Conservation (phyloP, 1,140 invertebrate genomes). For the Lamellibrachia luymesi region DNA sequence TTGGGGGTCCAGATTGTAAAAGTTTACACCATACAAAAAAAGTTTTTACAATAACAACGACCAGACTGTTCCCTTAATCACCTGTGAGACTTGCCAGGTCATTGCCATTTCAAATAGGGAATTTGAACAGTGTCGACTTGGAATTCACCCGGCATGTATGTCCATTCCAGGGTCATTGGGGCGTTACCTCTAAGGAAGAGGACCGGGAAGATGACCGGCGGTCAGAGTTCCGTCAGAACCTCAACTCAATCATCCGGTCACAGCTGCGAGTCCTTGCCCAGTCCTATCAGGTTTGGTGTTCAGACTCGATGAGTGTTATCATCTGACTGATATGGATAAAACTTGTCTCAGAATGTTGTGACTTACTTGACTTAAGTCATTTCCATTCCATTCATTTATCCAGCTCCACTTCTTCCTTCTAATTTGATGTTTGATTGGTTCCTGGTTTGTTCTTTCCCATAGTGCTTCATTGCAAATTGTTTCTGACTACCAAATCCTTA, state of each 20-base stretch:
- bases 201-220: constrained; percentile 63
- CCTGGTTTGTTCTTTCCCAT: too few species aligned
- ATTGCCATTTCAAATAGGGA: background rate
- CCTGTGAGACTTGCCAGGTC: background rate
- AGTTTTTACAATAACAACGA: too few species aligned
- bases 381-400: too few species aligned
- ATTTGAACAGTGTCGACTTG: background rate
- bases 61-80: background rate
- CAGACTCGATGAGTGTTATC: background rate
- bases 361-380: too few species aligned
- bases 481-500: too few species aligned
- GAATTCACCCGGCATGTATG: background rate
- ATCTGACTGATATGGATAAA: too few species aligned
- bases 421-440: too few species aligned
- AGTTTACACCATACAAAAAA: too few species aligned
- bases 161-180: constrained; percentile 50
- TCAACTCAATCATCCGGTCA: constrained; percentile 53
- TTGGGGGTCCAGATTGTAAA: too few species aligned
- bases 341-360: too few species aligned
- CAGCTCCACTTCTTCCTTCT: too few species aligned
- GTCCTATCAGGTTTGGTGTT: constrained; percentile 54
- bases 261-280: constrained; percentile 55
- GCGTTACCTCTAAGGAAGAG: constrained; percentile 47
- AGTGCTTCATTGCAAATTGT: too few species aligned
- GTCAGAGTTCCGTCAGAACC: constrained; percentile 55